These are phyloP conservation scores for Symphodus melops DNA, from an alignment of 2,113 vertebrate genomes.

Conservation along the genomic window DNA sequence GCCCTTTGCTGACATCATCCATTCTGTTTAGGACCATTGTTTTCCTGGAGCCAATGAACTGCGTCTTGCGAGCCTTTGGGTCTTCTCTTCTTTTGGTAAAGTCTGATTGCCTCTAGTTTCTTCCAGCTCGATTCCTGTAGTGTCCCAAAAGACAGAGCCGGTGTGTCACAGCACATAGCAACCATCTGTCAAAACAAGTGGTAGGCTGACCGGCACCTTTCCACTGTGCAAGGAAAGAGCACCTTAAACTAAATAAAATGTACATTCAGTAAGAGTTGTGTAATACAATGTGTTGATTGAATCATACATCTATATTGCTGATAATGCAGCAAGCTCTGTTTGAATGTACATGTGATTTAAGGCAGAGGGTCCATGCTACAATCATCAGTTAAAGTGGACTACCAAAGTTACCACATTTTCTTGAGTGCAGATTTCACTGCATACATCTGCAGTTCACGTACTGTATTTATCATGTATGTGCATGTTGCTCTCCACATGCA, in stretches of 20 bases:
- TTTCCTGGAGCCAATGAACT: background rate
- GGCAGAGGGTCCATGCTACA: slow-evolving; percentile 78
- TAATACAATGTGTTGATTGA: slow-evolving; percentile 17
- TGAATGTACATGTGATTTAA: slow-evolving; percentile 59
- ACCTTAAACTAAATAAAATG: slow-evolving; percentile 27
- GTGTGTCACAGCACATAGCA: background rate
- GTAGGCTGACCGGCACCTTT: slow-evolving; percentile 43
- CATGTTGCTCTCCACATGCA: slow-evolving; percentile 61
- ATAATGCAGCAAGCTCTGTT: slow-evolving; percentile 49
- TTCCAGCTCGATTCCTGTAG: background rate
- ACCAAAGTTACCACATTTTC: slow-evolving; percentile 24
- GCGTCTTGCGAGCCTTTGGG: slow-evolving; percentile 7
- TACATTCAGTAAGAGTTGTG: slow-evolving; percentile 57
- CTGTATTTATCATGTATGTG: slow-evolving; percentile 30
- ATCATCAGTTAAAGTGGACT: slow-evolving; percentile 49
- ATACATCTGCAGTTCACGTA: slow-evolving; percentile 8
- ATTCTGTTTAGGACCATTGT: background rate
- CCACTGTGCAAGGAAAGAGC: slow-evolving; percentile 20
- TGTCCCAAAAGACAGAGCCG: background rate
- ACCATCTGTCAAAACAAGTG: slow-evolving; percentile 28
- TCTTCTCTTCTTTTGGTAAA: slow-evolving; percentile 21
- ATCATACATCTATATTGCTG: slow-evolving; percentile 34
- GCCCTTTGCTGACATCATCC: no score
- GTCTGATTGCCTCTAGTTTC: slow-evolving; percentile 24
- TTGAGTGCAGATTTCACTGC: slow-evolving; percentile 39